Base-by-base conservation (phyloP, 2,113 vertebrate genomes). In the Camelus dromedarius region DNA sequence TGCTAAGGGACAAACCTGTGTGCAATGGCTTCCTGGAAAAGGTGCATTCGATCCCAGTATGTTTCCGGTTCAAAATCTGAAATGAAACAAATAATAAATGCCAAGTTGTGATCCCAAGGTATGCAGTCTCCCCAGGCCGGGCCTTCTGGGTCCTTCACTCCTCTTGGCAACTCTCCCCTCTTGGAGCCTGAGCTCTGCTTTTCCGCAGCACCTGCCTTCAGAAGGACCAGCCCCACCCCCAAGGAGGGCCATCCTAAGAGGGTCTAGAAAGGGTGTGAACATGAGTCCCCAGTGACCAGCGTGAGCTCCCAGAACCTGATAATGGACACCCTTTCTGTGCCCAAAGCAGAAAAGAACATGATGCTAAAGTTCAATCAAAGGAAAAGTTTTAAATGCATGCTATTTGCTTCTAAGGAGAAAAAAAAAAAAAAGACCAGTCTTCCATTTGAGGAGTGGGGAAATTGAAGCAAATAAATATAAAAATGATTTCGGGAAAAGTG, bases 31-130 rank as follows among this genome's bases (percentile, higher is more conserved):
- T 99, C 99, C 98, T 99, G 99, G 8, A 99, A 99, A 32, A 99
- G 99, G 96, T 99, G 99, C 99, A 99, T 99, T 94, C 99, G 99
- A 89, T 99, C 99, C 99, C 99, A 99, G 96, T 99, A 99, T 0
- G 99, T 99, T 97, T 99, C 99, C 0, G 99, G 99, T 95, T 99
- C 99, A 32, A 99, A 99, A 24, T 99, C 99, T 99, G 97, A 81
- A 97, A 98, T 26, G 84, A 92, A 76, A 70, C 81, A 72, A 54
- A 38, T n/a, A 82, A 52, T 16, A 88, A 76, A 48, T 18, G 81
- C 72, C 54, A 11, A 75, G 82, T 9, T 75, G 38, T 19, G 50
- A n/a, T 64, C 6, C 70, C 54, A 56, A 35, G 58, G 46, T 35
- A 5, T 64, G n/a, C 28, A 32, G 42, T 92, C 35, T 82, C 38